Evolutionary conservation across 2,888 invertebrate genomes (phyloP), one percentile per base, ranked within the genome.

Genomic region (Lottia scabra): DNA sequence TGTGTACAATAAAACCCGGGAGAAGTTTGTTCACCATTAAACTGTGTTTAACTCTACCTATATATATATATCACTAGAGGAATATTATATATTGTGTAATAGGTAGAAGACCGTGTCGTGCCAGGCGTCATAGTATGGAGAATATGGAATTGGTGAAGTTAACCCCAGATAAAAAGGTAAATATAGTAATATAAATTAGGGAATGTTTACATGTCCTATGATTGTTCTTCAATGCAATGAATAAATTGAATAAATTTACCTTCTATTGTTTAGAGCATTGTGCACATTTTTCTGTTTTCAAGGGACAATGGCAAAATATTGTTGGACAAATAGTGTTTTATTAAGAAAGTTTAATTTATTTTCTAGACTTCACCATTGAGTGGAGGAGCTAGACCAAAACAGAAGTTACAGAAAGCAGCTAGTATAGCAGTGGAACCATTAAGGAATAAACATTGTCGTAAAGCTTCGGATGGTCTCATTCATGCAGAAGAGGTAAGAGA

Each of bases 131-230:
- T 69, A 95, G 96, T 91, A 98, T 98, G 98, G 97, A 98, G 90
- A 96, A 97, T 89, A 93, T 98, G 90, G 95, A 97, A 88, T 92
- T 98, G 62, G 95, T 98, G 90, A 96, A 96, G 92, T 94, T 95
- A 4, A 88, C 88, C 0, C 88, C 88, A 12, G 87, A 88, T 65
- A 85, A 83, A 73, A 82, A 82, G 78, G 85, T 80, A n/a, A 38
- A 10, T 8, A 38, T 38, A 38, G 38, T 10, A 6, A 38, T 8
- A 10, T 38, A 38, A 8, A 38, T 38, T 38, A n/a, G n/a, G n/a
- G n/a, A n/a, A n/a, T n/a, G n/a, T n/a, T n/a, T n/a, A n/a, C n/a
- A n/a, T n/a, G n/a, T n/a, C n/a, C n/a, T n/a, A n/a, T n/a, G n/a
- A n/a, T n/a, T n/a, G n/a, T n/a, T n/a, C n/a, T n/a, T n/a, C n/a